Conservation (phyloP, 2,797 vertebrate species). For the Falco naumanni region DNA sequence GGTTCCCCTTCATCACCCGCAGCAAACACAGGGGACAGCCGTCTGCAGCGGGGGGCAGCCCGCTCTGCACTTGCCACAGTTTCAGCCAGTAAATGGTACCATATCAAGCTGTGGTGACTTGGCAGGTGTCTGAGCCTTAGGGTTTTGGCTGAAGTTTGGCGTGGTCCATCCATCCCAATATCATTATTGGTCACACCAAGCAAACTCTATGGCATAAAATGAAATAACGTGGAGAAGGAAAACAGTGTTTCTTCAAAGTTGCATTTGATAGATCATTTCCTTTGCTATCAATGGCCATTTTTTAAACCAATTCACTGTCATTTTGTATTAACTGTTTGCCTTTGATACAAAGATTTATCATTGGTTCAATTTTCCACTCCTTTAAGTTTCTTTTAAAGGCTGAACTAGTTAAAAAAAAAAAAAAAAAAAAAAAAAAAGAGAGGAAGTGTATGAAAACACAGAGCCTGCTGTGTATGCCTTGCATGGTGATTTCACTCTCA, state of each 20-base stretch:
- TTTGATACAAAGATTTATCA: neutral
- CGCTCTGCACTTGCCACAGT: fast-evolving
- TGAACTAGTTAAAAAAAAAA: neutral
- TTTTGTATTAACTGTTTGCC: neutral
- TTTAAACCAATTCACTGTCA: neutral
- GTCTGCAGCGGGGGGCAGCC: neutral
- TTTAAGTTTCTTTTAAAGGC: neutral
- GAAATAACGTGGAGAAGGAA: neutral
- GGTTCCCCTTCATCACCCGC: neutral
- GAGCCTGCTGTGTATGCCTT: slow-evolving; percentile 4
- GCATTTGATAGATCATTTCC: neutral
- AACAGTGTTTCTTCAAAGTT: neutral
- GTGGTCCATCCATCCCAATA: neutral
- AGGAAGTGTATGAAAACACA: neutral
- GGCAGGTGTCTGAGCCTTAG: neutral
- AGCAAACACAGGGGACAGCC: neutral
- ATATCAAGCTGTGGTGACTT: neutral
- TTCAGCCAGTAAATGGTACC: neutral
- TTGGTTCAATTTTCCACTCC: neutral
- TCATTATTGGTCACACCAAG: neutral
- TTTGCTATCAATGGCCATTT: neutral
- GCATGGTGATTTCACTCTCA: neutral
- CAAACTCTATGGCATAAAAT: neutral
- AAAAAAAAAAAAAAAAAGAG: fast-evolving
- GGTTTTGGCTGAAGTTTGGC: neutral